phyloP scores from a whole-genome alignment of 2,888 invertebrate species.

The Epicampocera succincta region DNA sequence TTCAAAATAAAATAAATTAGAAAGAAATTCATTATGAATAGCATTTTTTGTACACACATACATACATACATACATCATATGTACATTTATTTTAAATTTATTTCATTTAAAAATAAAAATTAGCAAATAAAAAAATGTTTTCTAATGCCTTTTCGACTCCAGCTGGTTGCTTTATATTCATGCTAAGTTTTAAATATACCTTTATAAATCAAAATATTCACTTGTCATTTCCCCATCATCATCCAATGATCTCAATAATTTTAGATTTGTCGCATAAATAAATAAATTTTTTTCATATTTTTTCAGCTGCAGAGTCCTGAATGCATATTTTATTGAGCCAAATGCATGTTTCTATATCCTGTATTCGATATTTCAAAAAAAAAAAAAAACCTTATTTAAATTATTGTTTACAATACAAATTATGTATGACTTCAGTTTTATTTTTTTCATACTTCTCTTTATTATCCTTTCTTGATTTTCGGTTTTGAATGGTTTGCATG shows the following conservation, averaged over 20 bases:
- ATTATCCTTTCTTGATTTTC: slow-evolving; percentile 27
- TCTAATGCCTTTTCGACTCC: not conserved
- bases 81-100: too few relatives aligned
- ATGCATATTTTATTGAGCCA: slow-evolving; percentile 44
- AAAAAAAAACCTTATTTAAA: slow-evolving; percentile 11
- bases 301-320: slow-evolving; percentile 51
- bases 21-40: not conserved
- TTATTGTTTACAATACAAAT: slow-evolving; percentile 41
- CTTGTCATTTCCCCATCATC: slow-evolving; percentile 59
- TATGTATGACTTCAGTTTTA: slow-evolving; percentile 5
- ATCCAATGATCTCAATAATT: slow-evolving; percentile 56
- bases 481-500: slow-evolving; percentile 38
- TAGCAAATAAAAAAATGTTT: not conserved
- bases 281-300: slow-evolving; percentile 22
- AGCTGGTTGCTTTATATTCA: slow-evolving; percentile 52
- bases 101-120: slow-evolving; percentile 1
- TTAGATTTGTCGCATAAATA: slow-evolving; percentile 30
- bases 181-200: slow-evolving; percentile 23
- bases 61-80: too few relatives aligned
- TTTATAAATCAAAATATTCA: slow-evolving; percentile 66
- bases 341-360: slow-evolving; percentile 56
- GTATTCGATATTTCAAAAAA: slow-evolving; percentile 10
- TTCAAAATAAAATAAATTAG: not conserved
- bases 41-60: too few relatives aligned
- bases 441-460: slow-evolving; percentile 6